Evolutionary conservation across 2,797 vertebrate genomes (phyloP), one percentile per base, ranked within the genome.

Genomic region (Uromys caudimaculatus): DNA sequence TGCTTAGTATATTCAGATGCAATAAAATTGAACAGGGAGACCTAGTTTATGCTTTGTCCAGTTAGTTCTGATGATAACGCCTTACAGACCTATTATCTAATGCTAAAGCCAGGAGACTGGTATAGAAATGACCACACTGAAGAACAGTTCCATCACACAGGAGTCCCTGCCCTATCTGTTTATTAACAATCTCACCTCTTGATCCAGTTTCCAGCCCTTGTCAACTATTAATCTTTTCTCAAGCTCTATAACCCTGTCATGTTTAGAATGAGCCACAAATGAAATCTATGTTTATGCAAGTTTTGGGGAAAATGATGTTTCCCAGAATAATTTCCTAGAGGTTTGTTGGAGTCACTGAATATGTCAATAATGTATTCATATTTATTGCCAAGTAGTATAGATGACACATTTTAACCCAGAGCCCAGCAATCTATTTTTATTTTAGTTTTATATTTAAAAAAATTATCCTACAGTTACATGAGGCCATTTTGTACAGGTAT

Each of bases 221-320:
- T 38, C 23, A 87, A 58, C 44, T 23, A 62, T 21, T 89, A 44
- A 69, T 83, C 69, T 73, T 54, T 94, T 84, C 35, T 94, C n/a
- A 3, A 69, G 41, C 73, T 92, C 47, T 60, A 47, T 29, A 54
- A 35, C 21, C 62, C 92, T 75, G 11, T 38, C 14, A 88, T 83
- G 84, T 84, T n/a, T 62, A 76, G 14, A 62, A 85, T 67, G 19
- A 35, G 58, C 64, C 54, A 75, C 32, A 96, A 87, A 86, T 89
- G 44, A 27, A 83, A 38, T 93, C 24, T 58, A n/a, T 10, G 69
- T 2, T 50, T 52, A 17, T 27, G 5, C 1, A 83, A 86, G 56
- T 23, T 56, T 91, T 58, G 58, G 11, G 71, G 27, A 2, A 44
- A 71, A 16, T 54, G 41, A 29, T 62, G 2, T 41, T 89, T 60